Percentiles rank a stretch among this genome's conserved stretches.
These are phyloP conservation scores for Dissostichus mawsoni DNA, from an alignment of 2,113 vertebrate species.

Conservation along the genomic window DNA sequence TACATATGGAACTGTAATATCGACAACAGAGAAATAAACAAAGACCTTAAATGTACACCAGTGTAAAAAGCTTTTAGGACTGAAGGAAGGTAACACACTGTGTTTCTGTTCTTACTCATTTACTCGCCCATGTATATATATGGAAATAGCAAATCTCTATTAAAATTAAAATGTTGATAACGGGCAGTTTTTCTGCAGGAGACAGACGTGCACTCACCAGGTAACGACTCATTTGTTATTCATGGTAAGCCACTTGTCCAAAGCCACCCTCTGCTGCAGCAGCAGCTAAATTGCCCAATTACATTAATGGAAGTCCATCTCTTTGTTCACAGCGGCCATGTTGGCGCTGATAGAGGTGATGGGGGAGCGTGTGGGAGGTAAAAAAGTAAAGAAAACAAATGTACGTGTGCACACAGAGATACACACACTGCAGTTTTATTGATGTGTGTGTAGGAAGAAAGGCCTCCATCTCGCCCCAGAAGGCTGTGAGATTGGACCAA, in stretches of 20 bases:
- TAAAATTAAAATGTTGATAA: conserved; percentile 45
- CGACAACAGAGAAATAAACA: too few species aligned
- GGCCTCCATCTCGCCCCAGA: conserved; percentile 55
- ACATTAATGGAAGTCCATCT: conserved; percentile 66
- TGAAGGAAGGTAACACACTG: too few species aligned
- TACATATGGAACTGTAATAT: too few species aligned
- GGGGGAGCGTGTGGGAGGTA: conserved; percentile 44
- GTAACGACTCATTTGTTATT: conserved; percentile 70
- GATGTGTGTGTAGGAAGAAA: conserved; percentile 53
- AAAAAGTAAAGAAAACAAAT: conserved; percentile 55
- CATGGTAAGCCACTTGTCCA: conserved; percentile 70
- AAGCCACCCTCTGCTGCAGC: conserved; percentile 59
- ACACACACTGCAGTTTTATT: conserved; percentile 51
- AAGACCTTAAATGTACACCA: too few species aligned
- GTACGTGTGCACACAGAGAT: conserved; percentile 15
- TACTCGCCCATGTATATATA: background rate
- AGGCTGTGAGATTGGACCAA: conserved; percentile 59
- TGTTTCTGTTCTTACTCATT: too few species aligned
- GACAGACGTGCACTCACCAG: conserved; percentile 54
- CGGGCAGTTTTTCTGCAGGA: conserved; percentile 7
- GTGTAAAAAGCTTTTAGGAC: too few species aligned
- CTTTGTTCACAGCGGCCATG: conserved; percentile 68
- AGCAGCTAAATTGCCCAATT: conserved; percentile 76
- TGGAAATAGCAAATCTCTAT: conserved; percentile 32
- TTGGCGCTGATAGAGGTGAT: conserved; percentile 31